A percentile compares a stretch with the other conserved stretches of the same genome.
Conservation (phyloP, 2,113 vertebrate genomes). For the Illadopsis cleaveri region DNA sequence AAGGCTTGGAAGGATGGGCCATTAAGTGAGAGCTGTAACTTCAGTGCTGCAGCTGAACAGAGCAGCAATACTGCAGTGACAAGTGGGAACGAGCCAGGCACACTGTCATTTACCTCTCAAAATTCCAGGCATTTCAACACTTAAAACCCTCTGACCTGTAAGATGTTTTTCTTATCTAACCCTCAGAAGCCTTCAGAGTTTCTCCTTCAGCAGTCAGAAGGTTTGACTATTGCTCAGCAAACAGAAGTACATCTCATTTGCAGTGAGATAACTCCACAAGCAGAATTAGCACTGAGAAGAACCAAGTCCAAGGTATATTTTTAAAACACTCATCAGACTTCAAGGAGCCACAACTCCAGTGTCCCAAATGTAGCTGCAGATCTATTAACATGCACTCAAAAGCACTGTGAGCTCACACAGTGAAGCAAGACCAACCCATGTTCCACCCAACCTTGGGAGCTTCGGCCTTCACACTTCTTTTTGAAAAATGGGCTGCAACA, state of each 20-base stretch:
- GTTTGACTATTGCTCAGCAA: neutral
- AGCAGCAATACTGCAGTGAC: neutral
- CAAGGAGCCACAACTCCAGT: neutral
- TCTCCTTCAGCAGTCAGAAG: neutral
- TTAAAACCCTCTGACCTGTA: neutral
- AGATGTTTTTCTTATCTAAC: neutral
- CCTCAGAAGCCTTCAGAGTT: neutral
- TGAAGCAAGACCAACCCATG: constrained; percentile 36
- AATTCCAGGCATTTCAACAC: neutral
- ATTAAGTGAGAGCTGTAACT: neutral
- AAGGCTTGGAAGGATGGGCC: neutral
- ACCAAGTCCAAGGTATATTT: neutral
- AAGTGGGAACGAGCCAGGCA: neutral
- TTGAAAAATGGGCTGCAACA: constrained; percentile 77
- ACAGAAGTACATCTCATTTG: neutral
- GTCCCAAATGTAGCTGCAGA: neutral
- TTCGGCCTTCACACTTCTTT: constrained; percentile 68
- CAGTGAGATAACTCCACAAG: neutral
- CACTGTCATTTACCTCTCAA: accelerated
- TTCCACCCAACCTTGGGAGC: constrained; percentile 79
- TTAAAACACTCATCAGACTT: neutral
- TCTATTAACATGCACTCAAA: neutral
- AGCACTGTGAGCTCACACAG: neutral
- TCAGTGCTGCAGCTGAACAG: neutral
- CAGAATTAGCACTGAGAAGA: neutral